phyloP scores from a whole-genome alignment of 2,888 invertebrate genomes.

The Pyrrhia umbra region DNA sequence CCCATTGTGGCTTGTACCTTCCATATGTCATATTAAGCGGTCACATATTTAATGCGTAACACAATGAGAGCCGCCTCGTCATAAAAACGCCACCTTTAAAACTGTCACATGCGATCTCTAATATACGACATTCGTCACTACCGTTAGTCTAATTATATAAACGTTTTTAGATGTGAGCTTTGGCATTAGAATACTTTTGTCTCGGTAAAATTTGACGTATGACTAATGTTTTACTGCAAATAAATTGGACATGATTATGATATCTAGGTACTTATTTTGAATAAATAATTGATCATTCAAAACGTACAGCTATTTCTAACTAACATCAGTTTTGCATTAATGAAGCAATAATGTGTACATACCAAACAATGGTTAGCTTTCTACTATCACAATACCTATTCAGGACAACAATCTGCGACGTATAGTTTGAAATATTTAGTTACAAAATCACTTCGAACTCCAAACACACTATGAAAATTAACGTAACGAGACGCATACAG shows the following conservation, averaged over 20 bases:
- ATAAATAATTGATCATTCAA: not conserved
- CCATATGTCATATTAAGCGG: constrained; percentile 85
- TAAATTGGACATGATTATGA: constrained; percentile 9
- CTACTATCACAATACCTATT: constrained; percentile 46
- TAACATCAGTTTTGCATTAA: constrained; percentile 23
- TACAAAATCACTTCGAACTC: constrained; percentile 57
- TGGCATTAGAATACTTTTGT: constrained; percentile 55
- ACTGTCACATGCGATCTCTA: constrained; percentile 78
- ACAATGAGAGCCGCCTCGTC: constrained; percentile 56
- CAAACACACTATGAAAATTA: constrained; percentile 58
- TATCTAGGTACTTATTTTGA: constrained; percentile 1
- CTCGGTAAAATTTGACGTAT: constrained; percentile 44
- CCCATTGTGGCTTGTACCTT: constrained; percentile 81
- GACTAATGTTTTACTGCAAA: constrained; percentile 32
- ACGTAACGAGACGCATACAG: constrained; percentile 59
- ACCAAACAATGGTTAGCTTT: constrained; percentile 33
- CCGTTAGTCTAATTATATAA: constrained; percentile 81
- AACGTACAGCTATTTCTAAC: constrained; percentile 1
- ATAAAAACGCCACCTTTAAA: constrained; percentile 63
- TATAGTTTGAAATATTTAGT: constrained; percentile 50
- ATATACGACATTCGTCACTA: constrained; percentile 85
- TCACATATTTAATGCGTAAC: constrained; percentile 79
- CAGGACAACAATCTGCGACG: constrained; percentile 31
- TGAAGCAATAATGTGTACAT: constrained; percentile 31
- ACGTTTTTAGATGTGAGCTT: constrained; percentile 60